Percentiles rank a stretch among this genome's conserved stretches.
Conservation (phyloP, 2,113 vertebrate genomes). For the Phylloscopus trochilus region DNA sequence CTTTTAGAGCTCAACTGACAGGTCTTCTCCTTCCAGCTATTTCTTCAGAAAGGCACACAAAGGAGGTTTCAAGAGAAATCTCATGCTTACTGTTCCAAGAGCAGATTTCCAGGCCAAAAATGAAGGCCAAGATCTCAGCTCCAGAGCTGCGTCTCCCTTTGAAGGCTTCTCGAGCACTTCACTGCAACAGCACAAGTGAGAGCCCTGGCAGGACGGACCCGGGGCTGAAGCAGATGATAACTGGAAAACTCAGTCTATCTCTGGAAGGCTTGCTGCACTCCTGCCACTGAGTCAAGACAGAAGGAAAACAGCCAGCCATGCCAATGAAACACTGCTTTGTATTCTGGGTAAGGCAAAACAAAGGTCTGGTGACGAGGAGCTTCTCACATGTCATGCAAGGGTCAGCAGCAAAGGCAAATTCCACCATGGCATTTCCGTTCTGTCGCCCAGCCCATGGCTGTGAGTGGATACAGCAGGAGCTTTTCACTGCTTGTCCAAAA, state of each 20-base stretch:
- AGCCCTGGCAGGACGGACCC: not conserved
- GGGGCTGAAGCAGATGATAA: not conserved
- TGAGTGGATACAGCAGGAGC: slow-evolving; percentile 2
- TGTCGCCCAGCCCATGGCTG: not conserved
- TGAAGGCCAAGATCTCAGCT: slow-evolving; percentile 5
- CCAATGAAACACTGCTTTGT: slow-evolving; percentile 39
- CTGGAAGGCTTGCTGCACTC: not conserved
- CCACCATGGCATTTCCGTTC: slow-evolving; percentile 45
- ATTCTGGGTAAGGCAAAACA: slow-evolving; percentile 11
- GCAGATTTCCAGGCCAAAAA: slow-evolving; percentile 17
- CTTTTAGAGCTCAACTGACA: slow-evolving; percentile 42
- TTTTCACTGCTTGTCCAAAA: slow-evolving; percentile 19
- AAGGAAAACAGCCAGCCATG: slow-evolving; percentile 21
- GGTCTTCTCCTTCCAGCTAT: slow-evolving; percentile 62
- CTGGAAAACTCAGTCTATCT: not conserved
- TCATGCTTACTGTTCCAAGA: slow-evolving; percentile 25
- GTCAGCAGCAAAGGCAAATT: slow-evolving; percentile 57
- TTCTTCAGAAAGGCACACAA: slow-evolving; percentile 39
- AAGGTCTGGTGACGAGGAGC: slow-evolving; percentile 43
- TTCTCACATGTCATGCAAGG: not conserved
- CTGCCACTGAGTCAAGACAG: not conserved
- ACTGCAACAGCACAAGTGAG: not conserved
- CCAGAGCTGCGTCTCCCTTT: not conserved
- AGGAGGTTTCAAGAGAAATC: slow-evolving; percentile 40
- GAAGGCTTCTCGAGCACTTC: not conserved